A percentile compares a stretch with the other conserved stretches of the same genome.
Evolutionary conservation across 2,888 invertebrate species (phyloP).

Genomic region (Deilephila porcellus): DNA sequence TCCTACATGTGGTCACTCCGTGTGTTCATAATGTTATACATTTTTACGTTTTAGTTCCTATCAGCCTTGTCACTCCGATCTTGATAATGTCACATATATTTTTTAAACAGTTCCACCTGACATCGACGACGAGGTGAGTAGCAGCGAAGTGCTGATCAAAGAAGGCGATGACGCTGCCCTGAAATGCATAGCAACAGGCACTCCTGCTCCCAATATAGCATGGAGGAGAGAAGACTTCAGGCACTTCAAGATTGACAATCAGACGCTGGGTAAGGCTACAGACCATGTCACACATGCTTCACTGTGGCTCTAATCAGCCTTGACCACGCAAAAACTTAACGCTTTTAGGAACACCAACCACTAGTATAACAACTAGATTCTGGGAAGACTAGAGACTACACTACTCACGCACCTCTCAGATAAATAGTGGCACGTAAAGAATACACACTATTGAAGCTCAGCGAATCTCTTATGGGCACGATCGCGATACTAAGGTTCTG

Average conservation of each 20-base stretch:
- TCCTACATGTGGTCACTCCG: too few relatives aligned
- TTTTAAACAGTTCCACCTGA: slow-evolving; percentile 88
- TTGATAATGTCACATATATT: background rate
- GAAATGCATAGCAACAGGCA: slow-evolving; percentile 91
- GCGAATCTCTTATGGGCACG: too few relatives aligned
- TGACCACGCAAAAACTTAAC: too few relatives aligned
- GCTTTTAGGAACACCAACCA: too few relatives aligned
- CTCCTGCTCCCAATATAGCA: slow-evolving; percentile 90
- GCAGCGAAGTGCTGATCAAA: slow-evolving; percentile 89
- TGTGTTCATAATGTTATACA: background rate
- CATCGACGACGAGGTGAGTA: slow-evolving; percentile 90
- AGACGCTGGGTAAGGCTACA: slow-evolving; percentile 65
- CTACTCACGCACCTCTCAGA: too few relatives aligned
- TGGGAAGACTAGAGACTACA: too few relatives aligned
- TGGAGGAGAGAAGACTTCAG: slow-evolving; percentile 92
- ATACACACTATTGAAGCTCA: too few relatives aligned
- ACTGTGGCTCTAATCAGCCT: too few relatives aligned
- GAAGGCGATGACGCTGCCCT: slow-evolving; percentile 92
- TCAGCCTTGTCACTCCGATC: too few relatives aligned
- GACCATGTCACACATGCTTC: background rate
- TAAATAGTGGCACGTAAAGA: too few relatives aligned
- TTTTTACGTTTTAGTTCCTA: background rate
- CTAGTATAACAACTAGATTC: too few relatives aligned
- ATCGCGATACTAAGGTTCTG: too few relatives aligned
- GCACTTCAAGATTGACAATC: slow-evolving; percentile 81